Conservation (phyloP, 2,888 invertebrate species). For the Eupithecia dodoneata region DNA sequence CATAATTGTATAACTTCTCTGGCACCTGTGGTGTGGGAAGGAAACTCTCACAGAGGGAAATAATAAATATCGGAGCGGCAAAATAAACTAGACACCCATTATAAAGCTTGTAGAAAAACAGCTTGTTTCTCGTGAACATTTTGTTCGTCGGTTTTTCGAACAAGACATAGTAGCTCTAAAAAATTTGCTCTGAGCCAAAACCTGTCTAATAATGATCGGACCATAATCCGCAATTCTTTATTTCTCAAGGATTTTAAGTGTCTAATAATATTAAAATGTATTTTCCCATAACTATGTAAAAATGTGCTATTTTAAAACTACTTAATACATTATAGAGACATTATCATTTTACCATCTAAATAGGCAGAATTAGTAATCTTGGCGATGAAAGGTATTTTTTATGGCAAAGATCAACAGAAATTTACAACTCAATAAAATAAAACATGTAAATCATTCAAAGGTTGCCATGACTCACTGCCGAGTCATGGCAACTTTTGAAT, state of each 20-base stretch:
- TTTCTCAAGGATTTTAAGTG: neutral
- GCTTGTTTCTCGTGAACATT: neutral
- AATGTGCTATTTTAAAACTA: neutral
- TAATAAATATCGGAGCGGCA: neutral
- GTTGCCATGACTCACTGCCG: too few relatives aligned
- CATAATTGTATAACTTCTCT: neutral
- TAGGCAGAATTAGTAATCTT: neutral
- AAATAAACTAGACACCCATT: neutral
- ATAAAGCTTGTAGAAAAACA: neutral
- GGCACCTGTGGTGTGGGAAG: neutral
- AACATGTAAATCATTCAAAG: conserved; percentile 41
- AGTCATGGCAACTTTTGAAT: conserved; percentile 27
- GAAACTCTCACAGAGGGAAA: neutral
- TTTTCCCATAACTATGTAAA: neutral
- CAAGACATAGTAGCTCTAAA: neutral
- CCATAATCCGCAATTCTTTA: neutral
- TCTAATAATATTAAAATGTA: neutral
- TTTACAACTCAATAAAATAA: conserved; percentile 36
- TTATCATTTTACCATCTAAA: neutral
- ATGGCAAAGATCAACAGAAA: conserved; percentile 6
- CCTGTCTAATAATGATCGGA: neutral
- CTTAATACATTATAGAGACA: conserved; percentile 5
- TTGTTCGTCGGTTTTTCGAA: neutral
- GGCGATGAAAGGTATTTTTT: conserved; percentile 1
- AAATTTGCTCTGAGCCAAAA: neutral